phyloP scores from a whole-genome alignment of 2,888 invertebrate genomes.

The Coleophora deauratella region DNA sequence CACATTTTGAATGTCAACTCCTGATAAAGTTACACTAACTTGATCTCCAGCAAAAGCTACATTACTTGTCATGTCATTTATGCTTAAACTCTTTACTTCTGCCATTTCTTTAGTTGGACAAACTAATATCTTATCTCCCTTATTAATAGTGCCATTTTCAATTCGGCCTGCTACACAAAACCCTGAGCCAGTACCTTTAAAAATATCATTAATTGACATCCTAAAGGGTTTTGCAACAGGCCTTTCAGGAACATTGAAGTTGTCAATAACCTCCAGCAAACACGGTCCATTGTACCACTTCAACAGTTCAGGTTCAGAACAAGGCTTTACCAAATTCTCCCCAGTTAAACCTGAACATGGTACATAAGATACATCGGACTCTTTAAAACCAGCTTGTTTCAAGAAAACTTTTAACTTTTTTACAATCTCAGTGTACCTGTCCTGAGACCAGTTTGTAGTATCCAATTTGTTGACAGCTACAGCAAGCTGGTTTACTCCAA shows the following conservation, averaged over 20 bases:
- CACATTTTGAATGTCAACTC: slow-evolving; percentile 89
- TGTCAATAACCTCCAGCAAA: slow-evolving; percentile 89
- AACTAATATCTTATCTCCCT: slow-evolving; percentile 90
- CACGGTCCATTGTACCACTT: slow-evolving; percentile 90
- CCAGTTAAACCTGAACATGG: slow-evolving; percentile 98
- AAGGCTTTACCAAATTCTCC: slow-evolving; percentile 86
- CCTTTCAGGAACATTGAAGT: slow-evolving; percentile 89
- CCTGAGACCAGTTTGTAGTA: slow-evolving; percentile 93
- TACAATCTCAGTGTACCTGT: slow-evolving; percentile 92
- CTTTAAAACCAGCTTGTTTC: slow-evolving; percentile 93
- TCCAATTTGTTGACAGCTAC: slow-evolving; percentile 99
- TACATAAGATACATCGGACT: slow-evolving; percentile 88
- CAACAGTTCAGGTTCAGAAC: slow-evolving; percentile 76
- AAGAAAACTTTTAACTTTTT: slow-evolving; percentile 86
- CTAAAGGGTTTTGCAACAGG: slow-evolving; percentile 92
- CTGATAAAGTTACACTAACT: slow-evolving; percentile 85
- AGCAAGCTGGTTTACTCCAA: slow-evolving; percentile 93
- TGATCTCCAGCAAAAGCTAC: slow-evolving; percentile 96
- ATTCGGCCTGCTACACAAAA: slow-evolving; percentile 93
- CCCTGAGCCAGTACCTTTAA: slow-evolving; percentile 92
- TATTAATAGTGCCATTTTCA: slow-evolving; percentile 90
- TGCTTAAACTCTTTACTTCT: slow-evolving; percentile 82
- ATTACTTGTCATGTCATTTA: slow-evolving; percentile 81
- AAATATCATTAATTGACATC: slow-evolving; percentile 95
- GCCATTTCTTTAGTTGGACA: slow-evolving; percentile 90